Percentiles rank a stretch among this genome's conserved stretches.
phyloP scores from a whole-genome alignment of 2,888 invertebrate species.

The Hoplodrina blanda region DNA sequence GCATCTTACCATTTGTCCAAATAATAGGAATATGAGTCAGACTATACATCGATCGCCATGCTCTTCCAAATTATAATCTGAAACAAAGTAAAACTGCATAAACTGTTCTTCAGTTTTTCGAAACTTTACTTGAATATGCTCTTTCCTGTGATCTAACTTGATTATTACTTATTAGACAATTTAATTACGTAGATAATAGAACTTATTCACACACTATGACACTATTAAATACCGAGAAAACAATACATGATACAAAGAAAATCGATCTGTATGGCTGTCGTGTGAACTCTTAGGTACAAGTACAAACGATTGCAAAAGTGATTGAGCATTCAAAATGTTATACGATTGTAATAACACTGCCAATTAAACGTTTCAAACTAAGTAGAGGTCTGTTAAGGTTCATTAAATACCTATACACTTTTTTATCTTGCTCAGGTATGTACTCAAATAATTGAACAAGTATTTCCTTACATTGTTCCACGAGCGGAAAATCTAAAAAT shows the following conservation, averaged over 20 bases:
- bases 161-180: constrained; percentile 9
- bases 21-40: constrained; percentile 46
- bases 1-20: constrained; percentile 21
- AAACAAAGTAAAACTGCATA: constrained; percentile 1
- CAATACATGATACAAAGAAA: constrained; percentile 51
- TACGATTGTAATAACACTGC: constrained; percentile 23
- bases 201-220: constrained; percentile 32
- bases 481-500: constrained; percentile 25
- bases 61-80: constrained; percentile 1
- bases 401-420: constrained; percentile 22
- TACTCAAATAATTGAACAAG: not conserved
- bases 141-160: constrained; percentile 28
- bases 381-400: not conserved
- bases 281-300: constrained; percentile 57
- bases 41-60: not conserved
- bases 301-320: constrained; percentile 49
- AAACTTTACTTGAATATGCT: not conserved
- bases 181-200: constrained; percentile 20
- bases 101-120: not conserved
- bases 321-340: constrained; percentile 37
- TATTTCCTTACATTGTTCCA: constrained; percentile 44
- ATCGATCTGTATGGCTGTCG: constrained; percentile 37
- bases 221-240: constrained; percentile 35
- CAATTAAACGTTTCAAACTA: constrained; percentile 16
- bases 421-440: constrained; percentile 11